Conservation (phyloP, 2,888 invertebrate genomes). For the Nudaria mundana region DNA sequence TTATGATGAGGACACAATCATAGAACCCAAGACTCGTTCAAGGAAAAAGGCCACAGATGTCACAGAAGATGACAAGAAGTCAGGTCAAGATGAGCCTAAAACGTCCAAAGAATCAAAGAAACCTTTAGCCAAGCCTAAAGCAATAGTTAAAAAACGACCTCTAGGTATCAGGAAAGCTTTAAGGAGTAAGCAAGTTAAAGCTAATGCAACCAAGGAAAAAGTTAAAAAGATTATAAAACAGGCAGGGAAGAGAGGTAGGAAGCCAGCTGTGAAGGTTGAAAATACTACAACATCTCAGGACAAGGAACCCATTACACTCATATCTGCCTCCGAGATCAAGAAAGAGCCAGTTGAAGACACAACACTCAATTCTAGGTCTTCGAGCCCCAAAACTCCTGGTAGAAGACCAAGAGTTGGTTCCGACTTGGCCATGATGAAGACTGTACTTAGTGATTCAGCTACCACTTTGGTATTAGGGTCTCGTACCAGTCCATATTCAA, state of each 20-base stretch:
- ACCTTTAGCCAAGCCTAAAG: conserved; percentile 60
- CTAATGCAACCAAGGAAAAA: conserved; percentile 56
- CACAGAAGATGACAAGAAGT: conserved; percentile 64
- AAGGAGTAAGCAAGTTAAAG: conserved; percentile 59
- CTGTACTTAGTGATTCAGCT: conserved; percentile 64
- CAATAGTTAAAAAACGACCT: conserved; percentile 68
- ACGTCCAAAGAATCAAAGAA: conserved; percentile 69
- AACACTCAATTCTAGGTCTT: conserved; percentile 67
- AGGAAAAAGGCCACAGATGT: conserved; percentile 72
- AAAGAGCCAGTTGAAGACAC: conserved; percentile 70
- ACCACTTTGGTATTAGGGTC: conserved; percentile 62
- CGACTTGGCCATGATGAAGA: conserved; percentile 74
- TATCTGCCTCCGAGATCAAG: conserved; percentile 71
- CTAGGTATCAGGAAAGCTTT: conserved; percentile 72
- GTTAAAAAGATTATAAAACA: conserved; percentile 62
- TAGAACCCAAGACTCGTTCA: conserved; percentile 74
- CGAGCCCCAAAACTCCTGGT: conserved; percentile 71
- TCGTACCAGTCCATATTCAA: conserved; percentile 81
- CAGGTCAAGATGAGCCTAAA: conserved; percentile 67
- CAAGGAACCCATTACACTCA: conserved; percentile 60
- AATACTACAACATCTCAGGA: conserved; percentile 51
- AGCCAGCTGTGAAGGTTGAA: conserved; percentile 56
- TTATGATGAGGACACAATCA: conserved; percentile 65
- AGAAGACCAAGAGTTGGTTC: conserved; percentile 68
- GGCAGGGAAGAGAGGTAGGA: conserved; percentile 56